phyloP scores from a whole-genome alignment of 2,797 vertebrate genomes.

The Tauraco hartlaubi region DNA sequence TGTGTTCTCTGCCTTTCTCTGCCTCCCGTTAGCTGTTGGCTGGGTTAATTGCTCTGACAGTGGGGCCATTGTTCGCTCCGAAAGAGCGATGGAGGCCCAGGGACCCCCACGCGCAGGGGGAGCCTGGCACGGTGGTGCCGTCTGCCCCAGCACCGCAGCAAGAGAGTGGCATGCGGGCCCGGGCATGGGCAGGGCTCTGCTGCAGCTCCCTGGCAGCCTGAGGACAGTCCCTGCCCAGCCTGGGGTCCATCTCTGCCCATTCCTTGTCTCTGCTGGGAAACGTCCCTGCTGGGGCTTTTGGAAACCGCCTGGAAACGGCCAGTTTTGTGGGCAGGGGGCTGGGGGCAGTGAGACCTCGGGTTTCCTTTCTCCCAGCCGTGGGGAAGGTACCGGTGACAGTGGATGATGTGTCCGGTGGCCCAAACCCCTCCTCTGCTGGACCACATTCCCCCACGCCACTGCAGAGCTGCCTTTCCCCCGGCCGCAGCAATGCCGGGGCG shows the following conservation, averaged over 20 bases:
- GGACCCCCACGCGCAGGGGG: background rate
- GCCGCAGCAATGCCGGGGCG: fast-evolving
- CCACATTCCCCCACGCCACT: fast-evolving
- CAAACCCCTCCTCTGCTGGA: background rate
- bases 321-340: background rate
- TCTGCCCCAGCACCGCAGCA: fast-evolving
- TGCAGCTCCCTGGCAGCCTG: background rate
- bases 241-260: background rate
- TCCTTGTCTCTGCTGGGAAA: background rate
- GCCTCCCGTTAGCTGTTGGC: background rate
- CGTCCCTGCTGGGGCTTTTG: background rate
- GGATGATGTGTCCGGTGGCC: background rate
- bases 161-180: background rate
- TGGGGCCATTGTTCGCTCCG: conserved; percentile 60
- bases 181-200: background rate
- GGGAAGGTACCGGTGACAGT: background rate
- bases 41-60: conserved; percentile 76
- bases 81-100: background rate
- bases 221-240: background rate
- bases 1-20: conserved; percentile 25
- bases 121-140: background rate
- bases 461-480: background rate
- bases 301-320: background rate
- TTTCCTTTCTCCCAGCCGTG: background rate
- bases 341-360: background rate